These are phyloP conservation scores for Amazona vittata DNA, from an alignment of 2,113 vertebrate genomes.

Conservation along the genomic window DNA sequence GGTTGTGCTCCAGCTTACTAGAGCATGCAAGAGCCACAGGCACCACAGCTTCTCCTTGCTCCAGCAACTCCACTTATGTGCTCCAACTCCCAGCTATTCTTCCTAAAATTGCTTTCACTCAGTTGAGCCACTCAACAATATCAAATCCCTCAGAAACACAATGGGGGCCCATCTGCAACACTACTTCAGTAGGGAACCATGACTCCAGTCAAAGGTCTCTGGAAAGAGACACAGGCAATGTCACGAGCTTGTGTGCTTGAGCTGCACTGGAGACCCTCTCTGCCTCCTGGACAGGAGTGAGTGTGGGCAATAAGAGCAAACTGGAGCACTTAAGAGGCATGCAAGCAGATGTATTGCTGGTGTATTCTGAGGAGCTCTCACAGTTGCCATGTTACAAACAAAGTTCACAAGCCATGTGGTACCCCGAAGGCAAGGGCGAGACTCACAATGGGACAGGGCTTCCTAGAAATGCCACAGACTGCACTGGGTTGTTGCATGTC, in stretches of 20 bases:
- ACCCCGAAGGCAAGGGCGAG: not conserved
- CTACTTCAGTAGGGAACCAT: not conserved
- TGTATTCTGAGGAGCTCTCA: not conserved
- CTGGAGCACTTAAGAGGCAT: not conserved
- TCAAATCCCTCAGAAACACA: not conserved
- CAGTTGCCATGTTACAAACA: not conserved
- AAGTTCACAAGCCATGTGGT: not conserved
- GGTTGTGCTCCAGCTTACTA: not conserved
- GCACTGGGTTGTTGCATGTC: not conserved
- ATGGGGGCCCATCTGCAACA: not conserved
- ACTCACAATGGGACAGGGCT: accelerated
- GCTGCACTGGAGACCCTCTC: not conserved
- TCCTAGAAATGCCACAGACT: not conserved
- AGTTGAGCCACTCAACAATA: not conserved
- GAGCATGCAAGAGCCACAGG: not conserved
- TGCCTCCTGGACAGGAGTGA: not conserved
- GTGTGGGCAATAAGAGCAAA: not conserved
- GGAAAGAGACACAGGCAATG: not conserved
- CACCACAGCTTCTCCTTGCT: not conserved
- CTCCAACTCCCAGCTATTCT: not conserved
- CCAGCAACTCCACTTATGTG: not conserved
- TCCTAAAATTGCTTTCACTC: not conserved
- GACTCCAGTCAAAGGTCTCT: not conserved
- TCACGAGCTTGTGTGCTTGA: not conserved
- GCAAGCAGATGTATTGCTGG: not conserved